phyloP scores from a whole-genome alignment of 2,797 vertebrate species.

The Muscicapa comitata region DNA sequence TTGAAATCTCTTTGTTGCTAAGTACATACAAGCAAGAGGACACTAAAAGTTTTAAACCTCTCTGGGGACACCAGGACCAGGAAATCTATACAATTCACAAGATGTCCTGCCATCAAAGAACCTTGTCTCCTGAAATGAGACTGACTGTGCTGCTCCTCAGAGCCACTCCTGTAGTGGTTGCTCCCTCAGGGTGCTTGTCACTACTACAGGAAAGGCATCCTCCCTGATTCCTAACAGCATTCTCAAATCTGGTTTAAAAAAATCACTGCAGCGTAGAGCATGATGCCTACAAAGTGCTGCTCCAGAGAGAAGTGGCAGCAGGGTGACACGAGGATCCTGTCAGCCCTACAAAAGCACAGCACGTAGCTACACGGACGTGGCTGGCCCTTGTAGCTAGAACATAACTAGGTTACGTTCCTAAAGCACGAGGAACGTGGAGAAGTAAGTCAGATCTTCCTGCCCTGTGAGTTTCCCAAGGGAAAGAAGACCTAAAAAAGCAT shows the following conservation, averaged over 20 bases:
- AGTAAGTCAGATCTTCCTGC: background rate
- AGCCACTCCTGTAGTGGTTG: background rate
- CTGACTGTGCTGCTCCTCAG: background rate
- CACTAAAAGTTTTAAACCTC: constrained; percentile 37
- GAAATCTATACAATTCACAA: constrained; percentile 18
- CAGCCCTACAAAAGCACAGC: background rate
- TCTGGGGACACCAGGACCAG: background rate
- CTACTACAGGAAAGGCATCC: background rate
- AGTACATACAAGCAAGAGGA: constrained; percentile 3
- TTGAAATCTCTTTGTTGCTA: constrained; percentile 45
- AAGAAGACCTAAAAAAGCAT: background rate
- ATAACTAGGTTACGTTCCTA: rapidly evolving
- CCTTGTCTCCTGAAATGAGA: background rate
- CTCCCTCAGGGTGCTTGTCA: background rate
- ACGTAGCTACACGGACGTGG: rapidly evolving
- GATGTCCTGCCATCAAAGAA: background rate
- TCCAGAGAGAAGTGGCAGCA: background rate
- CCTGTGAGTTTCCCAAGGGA: rapidly evolving
- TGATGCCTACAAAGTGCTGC: background rate
- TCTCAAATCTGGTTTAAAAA: background rate
- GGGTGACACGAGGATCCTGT: background rate
- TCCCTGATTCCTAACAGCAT: background rate
- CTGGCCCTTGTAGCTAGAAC: background rate
- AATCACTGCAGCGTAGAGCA: background rate
- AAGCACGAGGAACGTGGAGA: rapidly evolving